phyloP scores from a whole-genome alignment of 1,140 invertebrate genomes.

The Batillaria attramentaria region DNA sequence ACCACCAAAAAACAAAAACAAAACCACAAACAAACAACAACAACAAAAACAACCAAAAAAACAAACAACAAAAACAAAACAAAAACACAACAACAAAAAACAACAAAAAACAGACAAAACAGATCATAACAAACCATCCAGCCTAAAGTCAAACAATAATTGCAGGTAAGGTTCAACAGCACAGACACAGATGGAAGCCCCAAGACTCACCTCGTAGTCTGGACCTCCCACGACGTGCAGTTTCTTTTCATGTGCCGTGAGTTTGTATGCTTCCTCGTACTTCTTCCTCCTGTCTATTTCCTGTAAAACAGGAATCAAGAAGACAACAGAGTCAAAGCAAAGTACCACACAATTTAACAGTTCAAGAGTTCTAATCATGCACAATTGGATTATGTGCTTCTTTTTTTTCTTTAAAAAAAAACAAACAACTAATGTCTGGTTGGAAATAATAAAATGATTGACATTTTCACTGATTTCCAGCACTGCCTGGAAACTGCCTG shows the following conservation, averaged over 20 bases:
- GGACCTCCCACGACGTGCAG: conserved; percentile 85
- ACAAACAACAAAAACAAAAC: neutral
- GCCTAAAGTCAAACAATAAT: neutral
- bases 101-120: neutral
- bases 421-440: too few relatives aligned
- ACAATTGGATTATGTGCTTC: too few relatives aligned
- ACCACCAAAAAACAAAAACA: neutral
- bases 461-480: too few relatives aligned
- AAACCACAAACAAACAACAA: neutral
- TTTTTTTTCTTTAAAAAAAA: too few relatives aligned
- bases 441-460: too few relatives aligned
- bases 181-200: too few relatives aligned
- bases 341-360: too few relatives aligned
- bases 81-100: neutral
- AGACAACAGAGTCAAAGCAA: too few relatives aligned
- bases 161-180: too few relatives aligned
- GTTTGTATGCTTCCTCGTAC: conserved; percentile 85
- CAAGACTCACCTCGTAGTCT: conserved; percentile 86
- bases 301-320: too few relatives aligned
- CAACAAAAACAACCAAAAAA: neutral
- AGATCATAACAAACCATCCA: neutral
- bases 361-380: too few relatives aligned
- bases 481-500: too few relatives aligned
- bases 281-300: conserved; percentile 85
- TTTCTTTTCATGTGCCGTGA: conserved; percentile 73